phyloP scores from a whole-genome alignment of 2,888 invertebrate species.

The Ceratothoa steindachneri region DNA sequence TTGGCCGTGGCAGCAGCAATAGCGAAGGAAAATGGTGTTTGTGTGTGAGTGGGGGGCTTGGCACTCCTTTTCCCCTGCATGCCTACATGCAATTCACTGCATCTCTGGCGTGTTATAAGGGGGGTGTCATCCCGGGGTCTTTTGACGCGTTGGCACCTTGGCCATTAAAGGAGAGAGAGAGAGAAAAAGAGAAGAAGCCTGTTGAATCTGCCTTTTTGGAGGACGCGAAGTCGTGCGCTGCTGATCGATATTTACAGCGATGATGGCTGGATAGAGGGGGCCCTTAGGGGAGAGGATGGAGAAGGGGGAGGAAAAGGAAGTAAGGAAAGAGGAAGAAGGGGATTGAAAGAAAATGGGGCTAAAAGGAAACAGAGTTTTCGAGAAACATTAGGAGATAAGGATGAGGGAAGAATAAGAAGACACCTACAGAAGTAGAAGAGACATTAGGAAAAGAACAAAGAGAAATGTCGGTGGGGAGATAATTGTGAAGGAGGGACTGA shows the following conservation, averaged over 20 bases:
- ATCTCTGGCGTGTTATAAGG: no score
- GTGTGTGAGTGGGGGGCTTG: no score
- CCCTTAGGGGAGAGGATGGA: neutral
- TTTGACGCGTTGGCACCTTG: neutral
- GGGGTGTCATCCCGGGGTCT: no score
- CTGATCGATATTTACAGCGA: constrained; percentile 13
- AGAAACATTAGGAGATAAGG: no score
- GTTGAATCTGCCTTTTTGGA: constrained; percentile 15
- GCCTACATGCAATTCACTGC: no score
- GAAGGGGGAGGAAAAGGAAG: neutral
- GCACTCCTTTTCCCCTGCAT: no score
- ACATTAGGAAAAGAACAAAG: neutral
- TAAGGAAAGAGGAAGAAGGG: neutral
- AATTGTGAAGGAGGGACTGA: neutral
- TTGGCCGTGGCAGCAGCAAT: no score
- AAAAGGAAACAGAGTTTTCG: no score
- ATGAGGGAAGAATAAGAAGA: neutral
- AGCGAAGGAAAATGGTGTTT: no score
- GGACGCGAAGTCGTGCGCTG: constrained; percentile 7
- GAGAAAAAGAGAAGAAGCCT: constrained; percentile 8
- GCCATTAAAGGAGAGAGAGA: neutral
- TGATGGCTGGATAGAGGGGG: constrained; percentile 1
- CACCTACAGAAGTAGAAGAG: neutral
- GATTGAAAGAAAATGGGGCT: neutral
- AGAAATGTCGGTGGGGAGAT: neutral